A percentile compares a stretch with the other conserved stretches of the same genome.
These are phyloP conservation scores for Pseudopodoces humilis DNA, from an alignment of 2,113 vertebrate genomes.

Conservation along the genomic window DNA sequence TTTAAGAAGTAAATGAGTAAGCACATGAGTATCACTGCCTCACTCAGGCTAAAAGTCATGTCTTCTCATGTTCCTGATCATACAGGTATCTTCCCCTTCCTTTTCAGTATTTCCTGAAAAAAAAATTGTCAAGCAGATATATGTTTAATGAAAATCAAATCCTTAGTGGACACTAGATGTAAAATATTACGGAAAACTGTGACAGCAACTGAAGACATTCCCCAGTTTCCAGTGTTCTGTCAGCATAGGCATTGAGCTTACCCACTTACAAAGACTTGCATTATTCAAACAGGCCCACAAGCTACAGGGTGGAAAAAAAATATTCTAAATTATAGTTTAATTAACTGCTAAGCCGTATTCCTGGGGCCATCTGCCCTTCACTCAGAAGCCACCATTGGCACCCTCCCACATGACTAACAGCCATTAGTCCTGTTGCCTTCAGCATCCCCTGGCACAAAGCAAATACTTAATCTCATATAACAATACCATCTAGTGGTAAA, in stretches of 20 bases:
- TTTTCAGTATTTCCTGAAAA: background rate
- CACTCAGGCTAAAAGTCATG: fast-evolving
- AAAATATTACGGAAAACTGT: background rate
- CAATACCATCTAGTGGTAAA: constrained; percentile 61
- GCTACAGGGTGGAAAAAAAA: background rate
- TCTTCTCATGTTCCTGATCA: background rate
- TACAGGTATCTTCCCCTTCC: background rate
- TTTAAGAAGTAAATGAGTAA: background rate
- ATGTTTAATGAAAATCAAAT: background rate
- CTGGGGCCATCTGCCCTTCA: background rate
- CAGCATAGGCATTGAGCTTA: background rate
- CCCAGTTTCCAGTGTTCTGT: background rate
- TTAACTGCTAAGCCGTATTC: background rate
- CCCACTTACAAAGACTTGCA: background rate
- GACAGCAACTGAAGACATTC: background rate
- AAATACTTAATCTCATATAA: constrained; percentile 54
- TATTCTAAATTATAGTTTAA: background rate
- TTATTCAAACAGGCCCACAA: background rate
- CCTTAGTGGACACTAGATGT: background rate
- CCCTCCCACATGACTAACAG: background rate
- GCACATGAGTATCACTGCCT: background rate
- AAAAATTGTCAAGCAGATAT: background rate
- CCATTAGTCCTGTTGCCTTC: background rate
- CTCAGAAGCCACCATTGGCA: background rate
- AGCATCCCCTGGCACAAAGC: background rate